Percentiles rank a stretch among this genome's conserved stretches.
Conservation (phyloP, 1,140 invertebrate species). For the Macrostomum lignano region DNA sequence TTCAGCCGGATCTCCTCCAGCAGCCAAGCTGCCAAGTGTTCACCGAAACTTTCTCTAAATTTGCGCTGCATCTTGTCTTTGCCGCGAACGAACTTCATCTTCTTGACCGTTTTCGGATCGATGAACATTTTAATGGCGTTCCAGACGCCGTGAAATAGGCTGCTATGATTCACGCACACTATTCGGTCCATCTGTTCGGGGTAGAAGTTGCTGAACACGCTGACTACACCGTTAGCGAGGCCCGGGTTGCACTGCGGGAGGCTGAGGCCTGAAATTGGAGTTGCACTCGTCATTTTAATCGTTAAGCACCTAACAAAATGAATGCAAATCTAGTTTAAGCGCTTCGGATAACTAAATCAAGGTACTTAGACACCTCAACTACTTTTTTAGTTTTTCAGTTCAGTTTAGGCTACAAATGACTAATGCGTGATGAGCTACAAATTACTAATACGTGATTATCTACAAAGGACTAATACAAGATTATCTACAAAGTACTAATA, state of each 20-base stretch:
- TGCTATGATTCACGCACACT: conserved; percentile 18
- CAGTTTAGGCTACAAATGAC: no score
- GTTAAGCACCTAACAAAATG: no score
- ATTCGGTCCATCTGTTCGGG: conserved; percentile 20
- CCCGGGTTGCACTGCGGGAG: conserved; percentile 18
- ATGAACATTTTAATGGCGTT: conserved; percentile 19
- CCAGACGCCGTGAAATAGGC: conserved; percentile 21
- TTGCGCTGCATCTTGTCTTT: conserved; percentile 13
- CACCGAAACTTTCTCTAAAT: conserved; percentile 14
- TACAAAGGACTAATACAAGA: no score
- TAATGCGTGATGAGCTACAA: no score
- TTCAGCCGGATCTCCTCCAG: conserved; percentile 18
- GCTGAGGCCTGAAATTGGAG: conserved; percentile 24
- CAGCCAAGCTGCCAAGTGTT: conserved; percentile 16
- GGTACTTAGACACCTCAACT: no score
- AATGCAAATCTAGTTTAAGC: no score
- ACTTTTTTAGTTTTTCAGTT: no score
- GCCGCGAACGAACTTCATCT: conserved; percentile 11
- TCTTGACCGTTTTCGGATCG: conserved; percentile 15
- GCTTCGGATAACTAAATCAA: no score
- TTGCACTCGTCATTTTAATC: no score
- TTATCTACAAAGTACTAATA: no score
- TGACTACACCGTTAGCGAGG: conserved; percentile 16
- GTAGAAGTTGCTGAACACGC: conserved; percentile 16
- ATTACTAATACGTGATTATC: no score